Evolutionary conservation across 2,888 invertebrate genomes (phyloP).

Genomic region (Odontothrips loti): DNA sequence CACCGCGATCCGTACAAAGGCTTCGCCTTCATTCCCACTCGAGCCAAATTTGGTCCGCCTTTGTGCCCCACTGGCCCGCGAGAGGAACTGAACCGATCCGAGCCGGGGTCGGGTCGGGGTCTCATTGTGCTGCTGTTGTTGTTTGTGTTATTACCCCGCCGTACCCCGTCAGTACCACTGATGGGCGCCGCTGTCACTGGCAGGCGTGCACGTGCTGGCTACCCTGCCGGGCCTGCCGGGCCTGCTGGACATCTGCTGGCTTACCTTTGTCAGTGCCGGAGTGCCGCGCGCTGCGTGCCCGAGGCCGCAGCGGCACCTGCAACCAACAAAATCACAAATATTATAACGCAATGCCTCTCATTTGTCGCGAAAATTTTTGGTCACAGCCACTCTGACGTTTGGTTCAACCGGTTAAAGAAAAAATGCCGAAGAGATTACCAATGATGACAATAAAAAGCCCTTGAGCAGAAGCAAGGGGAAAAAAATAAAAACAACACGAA

Average conservation of each 20-base stretch:
- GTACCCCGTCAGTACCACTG: neutral
- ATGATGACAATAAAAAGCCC: too few species aligned
- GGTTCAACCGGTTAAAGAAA: too few species aligned
- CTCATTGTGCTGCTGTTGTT: neutral
- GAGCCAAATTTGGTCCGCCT: conserved; percentile 1
- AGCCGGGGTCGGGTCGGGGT: neutral
- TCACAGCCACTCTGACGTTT: too few species aligned
- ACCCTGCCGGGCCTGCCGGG: too few species aligned
- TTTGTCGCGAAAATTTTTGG: too few species aligned
- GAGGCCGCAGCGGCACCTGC: neutral
- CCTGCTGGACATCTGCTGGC: neutral
- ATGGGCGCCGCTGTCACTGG: too few species aligned
- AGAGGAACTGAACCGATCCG: neutral
- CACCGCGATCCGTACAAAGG: neutral
- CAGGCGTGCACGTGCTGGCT: too few species aligned
- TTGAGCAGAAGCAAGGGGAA: too few species aligned
- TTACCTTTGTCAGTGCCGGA: neutral
- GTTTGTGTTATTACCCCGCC: neutral
- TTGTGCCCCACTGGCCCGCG: neutral
- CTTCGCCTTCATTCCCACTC: neutral
- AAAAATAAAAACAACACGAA: too few species aligned
- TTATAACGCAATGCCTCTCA: too few species aligned
- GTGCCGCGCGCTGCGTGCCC: neutral
- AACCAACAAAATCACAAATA: too few species aligned
- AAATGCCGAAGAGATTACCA: too few species aligned